phyloP scores from a whole-genome alignment of 2,113 vertebrate species.

The Sarotherodon lohbergeri region DNA sequence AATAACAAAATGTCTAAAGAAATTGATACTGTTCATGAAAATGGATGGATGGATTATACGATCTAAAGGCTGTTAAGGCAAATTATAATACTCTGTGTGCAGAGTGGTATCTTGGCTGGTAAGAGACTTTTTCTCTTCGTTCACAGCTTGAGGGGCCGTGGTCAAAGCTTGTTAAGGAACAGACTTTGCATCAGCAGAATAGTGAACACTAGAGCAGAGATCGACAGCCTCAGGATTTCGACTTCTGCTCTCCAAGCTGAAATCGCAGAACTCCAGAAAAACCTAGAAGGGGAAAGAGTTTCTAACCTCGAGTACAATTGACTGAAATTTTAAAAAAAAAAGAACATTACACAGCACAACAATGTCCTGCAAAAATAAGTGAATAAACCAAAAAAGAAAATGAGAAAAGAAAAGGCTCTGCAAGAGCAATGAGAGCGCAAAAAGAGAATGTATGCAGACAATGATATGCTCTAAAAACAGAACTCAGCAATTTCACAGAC shows the following conservation, averaged over 20 bases:
- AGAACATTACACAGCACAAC: neutral
- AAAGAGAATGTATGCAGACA: neutral
- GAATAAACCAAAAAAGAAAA: neutral
- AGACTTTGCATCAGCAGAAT: neutral
- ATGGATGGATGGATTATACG: neutral
- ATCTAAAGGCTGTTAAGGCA: neutral
- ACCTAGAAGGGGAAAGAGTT: neutral
- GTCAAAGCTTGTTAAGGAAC: neutral
- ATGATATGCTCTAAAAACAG: neutral
- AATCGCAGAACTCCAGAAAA: neutral
- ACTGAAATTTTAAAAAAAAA: accelerated
- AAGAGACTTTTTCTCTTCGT: neutral
- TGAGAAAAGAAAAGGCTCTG: neutral
- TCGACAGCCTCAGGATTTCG: neutral
- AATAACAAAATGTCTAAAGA: neutral
- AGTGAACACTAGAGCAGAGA: neutral
- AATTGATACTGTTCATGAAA: neutral
- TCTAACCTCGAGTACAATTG: neutral
- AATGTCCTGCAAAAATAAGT: neutral
- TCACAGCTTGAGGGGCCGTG: neutral
- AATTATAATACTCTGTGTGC: no score
- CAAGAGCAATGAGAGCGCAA: neutral
- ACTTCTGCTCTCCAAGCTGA: neutral
- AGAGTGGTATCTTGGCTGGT: neutral
- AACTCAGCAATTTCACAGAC: neutral